Evolutionary conservation across 1,140 invertebrate genomes (phyloP).

Genomic region (Lepidurus packardi): DNA sequence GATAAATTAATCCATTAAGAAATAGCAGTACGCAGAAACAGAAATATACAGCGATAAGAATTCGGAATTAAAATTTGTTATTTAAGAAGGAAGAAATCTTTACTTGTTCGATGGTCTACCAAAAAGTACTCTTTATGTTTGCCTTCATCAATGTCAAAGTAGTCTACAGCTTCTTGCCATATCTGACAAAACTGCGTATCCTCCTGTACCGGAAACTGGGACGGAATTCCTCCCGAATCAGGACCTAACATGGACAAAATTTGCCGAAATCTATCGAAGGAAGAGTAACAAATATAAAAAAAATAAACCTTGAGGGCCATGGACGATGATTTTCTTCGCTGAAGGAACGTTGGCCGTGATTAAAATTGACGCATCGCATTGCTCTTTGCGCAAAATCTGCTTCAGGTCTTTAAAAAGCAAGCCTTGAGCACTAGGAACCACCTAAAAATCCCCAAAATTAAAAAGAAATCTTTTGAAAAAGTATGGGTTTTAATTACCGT

Average conservation of each 20-base stretch:
- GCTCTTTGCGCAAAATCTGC: slow-evolving; percentile 96
- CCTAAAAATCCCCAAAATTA: slow-evolving; percentile 67
- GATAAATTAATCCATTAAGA: slow-evolving; percentile 23
- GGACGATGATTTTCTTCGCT: slow-evolving; percentile 97
- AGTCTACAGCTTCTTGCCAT: slow-evolving; percentile 88
- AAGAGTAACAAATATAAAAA: slow-evolving; percentile 39
- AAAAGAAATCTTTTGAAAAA: slow-evolving; percentile 37
- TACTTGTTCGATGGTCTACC: slow-evolving; percentile 96
- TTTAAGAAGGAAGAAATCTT: slow-evolving; percentile 45
- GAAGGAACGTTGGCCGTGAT: slow-evolving; percentile 97
- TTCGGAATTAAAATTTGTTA: slow-evolving; percentile 25
- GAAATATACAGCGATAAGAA: slow-evolving; percentile 33
- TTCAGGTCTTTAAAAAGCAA: slow-evolving; percentile 99
- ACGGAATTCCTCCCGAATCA: slow-evolving; percentile 89
- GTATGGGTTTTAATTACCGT: slow-evolving; percentile 60
- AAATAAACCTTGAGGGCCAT: slow-evolving; percentile 69
- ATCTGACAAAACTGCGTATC: slow-evolving; percentile 97
- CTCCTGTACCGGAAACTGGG: slow-evolving; percentile 97
- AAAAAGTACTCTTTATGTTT: slow-evolving; percentile 87
- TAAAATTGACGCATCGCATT: slow-evolving; percentile 95
- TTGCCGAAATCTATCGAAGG: not conserved
- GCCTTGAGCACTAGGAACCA: slow-evolving; percentile 80
- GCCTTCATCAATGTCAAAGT: slow-evolving; percentile 90
- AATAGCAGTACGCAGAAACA: not conserved
- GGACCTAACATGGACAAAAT: slow-evolving; percentile 49